Conservation (phyloP, 2,113 vertebrate species). For the Microtus oregoni region DNA sequence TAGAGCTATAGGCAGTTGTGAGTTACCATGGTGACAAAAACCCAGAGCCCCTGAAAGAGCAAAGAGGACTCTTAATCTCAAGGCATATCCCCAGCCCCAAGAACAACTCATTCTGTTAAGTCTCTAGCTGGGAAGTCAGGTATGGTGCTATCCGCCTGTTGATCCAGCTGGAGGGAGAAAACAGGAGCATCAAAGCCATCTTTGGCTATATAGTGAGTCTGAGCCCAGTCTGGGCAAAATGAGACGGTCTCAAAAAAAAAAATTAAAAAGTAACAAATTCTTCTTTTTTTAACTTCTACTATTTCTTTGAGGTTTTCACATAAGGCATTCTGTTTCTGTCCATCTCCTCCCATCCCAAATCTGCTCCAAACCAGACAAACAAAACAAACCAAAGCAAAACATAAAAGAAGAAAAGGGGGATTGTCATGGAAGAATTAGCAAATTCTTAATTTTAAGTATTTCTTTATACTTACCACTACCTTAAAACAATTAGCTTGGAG, state of each 20-base stretch:
- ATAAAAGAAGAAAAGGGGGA: no score
- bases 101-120: not conserved
- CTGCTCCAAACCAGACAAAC: not conserved
- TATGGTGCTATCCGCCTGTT: not conserved
- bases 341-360: not conserved
- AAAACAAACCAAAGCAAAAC: not conserved
- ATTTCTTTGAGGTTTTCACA: not conserved
- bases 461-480: constrained; percentile 41
- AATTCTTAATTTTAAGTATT: constrained; percentile 43
- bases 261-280: not conserved
- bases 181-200: not conserved
- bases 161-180: not conserved
- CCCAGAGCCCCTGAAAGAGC: not conserved
- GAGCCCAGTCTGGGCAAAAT: not conserved
- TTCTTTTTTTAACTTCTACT: not conserved
- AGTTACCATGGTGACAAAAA: not conserved
- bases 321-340: not conserved
- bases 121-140: not conserved
- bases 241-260: not conserved
- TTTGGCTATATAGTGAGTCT: not conserved
- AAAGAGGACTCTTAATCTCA: not conserved
- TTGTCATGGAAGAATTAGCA: not conserved
- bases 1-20: not conserved
- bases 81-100: not conserved
- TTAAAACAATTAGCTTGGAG: constrained; percentile 21